Evolutionary conservation across 2,888 invertebrate genomes (phyloP), one percentile per base, ranked within the genome.

Genomic region (Incurvaria masculella): DNA sequence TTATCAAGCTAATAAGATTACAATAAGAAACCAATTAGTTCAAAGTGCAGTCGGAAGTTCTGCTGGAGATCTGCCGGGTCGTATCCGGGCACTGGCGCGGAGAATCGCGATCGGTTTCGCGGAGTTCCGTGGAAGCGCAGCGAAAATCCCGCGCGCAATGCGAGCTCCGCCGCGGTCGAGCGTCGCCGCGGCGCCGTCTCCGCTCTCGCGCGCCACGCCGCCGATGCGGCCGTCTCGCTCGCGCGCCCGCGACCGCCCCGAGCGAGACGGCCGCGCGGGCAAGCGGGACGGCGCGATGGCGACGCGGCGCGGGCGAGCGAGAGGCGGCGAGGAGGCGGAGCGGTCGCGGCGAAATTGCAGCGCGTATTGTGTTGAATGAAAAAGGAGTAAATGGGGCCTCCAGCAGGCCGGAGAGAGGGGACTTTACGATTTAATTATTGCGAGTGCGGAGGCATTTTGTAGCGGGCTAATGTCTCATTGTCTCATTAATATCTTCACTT

Each of bases 351-450:
- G 33, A 33, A 70, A 73, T 75, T 76, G 76, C 76, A 76, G 69
- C 62, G 62, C 68, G 74, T 75, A 76, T 78, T 78, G 78, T 78
- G 73, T 72, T 76, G 74, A 76, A 73, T 76, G 75, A 76, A 78
- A 78, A 76, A 76, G 78, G 75, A 76, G 78, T 78, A 78, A 78
- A 76, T 76, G 75, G 73, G 69, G 64, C 61, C 65, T 71, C 65
- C 26, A 33, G 74, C 71, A 71, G 74, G 74, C 75, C 74, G 73
- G 64, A 72, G 73, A 70, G 73, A 72, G 74, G 75, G 76, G 75
- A 69, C 74, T 76, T 78, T 76, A 78, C 78, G 78, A 78, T 78
- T 78, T 78, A 76, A 78, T 78, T 78, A 78, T 78, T 78, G 78
- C 76, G 72, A 76, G 74, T 75, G 73, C 75, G 72, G 74, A 74